Base-by-base conservation (phyloP, 2,888 invertebrate species). In the Cheilosia impressa region DNA sequence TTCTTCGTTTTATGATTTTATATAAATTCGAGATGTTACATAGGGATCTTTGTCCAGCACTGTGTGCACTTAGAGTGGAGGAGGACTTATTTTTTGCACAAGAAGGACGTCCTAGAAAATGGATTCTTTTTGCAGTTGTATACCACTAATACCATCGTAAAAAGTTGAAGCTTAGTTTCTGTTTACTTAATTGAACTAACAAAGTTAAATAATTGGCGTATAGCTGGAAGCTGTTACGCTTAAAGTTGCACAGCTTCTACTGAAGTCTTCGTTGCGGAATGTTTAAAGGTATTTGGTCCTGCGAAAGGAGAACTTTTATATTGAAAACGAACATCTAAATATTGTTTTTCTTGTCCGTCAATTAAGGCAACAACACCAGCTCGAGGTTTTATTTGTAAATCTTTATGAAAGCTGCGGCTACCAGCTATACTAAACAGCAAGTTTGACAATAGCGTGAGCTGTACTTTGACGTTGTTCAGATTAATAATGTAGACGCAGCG, bases 71-170 rank as follows among this genome's bases (percentile, higher is more conserved):
- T 57, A n/a, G 19, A 47, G 50, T 58, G 58, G 69, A 79, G 84
- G 80, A 76, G 76, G 80, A 66, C 50, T 72, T 79, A 17, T 71
- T 55, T 31, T 62, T 77, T 75, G 19, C 24, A 47, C 24, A 27
- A 43, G 13, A 71, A 81, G 76, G 76, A 80, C 80, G 71, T 85
- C 76, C 83, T 83, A 57, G 73, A 78, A 78, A 66, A 66, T 34
- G 41, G 77, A 72, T 66, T 83, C 41, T 62, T 52, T 55, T 34
- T 55, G 38, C 47, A 34, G 47, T 57, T 34, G 19, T 34, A 50
- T 22, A n/a, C 41, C 38, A 66, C 69, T 58, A 78, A 69, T n/a
- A 84, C 84, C 31, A 77, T 9, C 9, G 19, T 24, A 52, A 19
- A 47, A 17, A 55, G 57, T 55, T 63, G 10, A 45, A 68, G 50